Evolutionary conservation across 2,113 vertebrate genomes (phyloP).

Genomic region (Heterotilapia buettikoferi): DNA sequence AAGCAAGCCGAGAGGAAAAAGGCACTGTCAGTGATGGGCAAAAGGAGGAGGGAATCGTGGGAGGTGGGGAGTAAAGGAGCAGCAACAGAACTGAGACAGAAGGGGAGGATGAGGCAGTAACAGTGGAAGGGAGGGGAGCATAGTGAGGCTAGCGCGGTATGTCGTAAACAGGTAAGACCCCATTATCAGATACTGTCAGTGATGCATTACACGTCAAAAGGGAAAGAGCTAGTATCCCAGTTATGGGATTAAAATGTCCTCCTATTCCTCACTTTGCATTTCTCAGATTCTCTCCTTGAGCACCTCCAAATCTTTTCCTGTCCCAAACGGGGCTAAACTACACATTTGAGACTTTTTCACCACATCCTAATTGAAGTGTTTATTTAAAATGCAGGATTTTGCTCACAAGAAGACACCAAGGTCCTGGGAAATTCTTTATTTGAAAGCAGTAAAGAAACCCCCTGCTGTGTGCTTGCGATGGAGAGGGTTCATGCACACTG

Average conservation of each 20-base stretch:
- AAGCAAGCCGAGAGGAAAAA: constrained; percentile 38
- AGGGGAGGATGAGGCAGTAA: not conserved
- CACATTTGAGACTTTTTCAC: not conserved
- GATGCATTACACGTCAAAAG: not conserved
- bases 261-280: constrained; percentile 8
- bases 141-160: not conserved
- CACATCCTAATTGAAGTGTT: not conserved
- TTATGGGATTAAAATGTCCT: constrained; percentile 18
- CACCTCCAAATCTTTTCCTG: constrained; percentile 1
- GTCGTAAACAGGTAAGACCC: constrained; percentile 10
- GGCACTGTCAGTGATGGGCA: constrained; percentile 11
- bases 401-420: not conserved
- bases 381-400: not conserved
- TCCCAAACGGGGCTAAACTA: not conserved
- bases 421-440: not conserved
- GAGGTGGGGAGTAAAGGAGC: constrained; percentile 38
- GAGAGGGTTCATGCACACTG: not conserved
- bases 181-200: not conserved
- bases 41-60: constrained; percentile 18
- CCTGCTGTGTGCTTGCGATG: not conserved
- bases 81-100: constrained; percentile 18
- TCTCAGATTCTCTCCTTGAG: not conserved
- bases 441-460: not conserved
- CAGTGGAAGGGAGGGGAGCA: not conserved
- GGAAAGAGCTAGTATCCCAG: not conserved